Evolutionary conservation across 2,888 invertebrate genomes (phyloP), one percentile per base, ranked within the genome.

Genomic region (Anoncus sp.): DNA sequence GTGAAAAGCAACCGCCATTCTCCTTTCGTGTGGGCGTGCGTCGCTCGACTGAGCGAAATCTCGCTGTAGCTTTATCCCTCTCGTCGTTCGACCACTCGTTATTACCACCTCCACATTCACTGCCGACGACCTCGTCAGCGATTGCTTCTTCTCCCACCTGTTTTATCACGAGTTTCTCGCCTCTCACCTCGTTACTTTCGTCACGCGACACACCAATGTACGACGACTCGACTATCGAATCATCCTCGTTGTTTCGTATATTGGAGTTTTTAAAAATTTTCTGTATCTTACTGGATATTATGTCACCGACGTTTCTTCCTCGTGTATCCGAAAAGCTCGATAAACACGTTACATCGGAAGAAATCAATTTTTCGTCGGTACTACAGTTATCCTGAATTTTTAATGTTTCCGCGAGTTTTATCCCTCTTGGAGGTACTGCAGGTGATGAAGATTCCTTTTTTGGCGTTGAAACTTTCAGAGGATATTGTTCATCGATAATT

Each of bases 181-280:
- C 81, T 69, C 84, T 84, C 69, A 76, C 77, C 79, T 67, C 62
- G 55, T 45, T 62, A 45, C 79, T 66, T 60, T 75, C 67, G 76
- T 81, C 70, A 47, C 88, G 66, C 76, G 67, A 77, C 77, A 63
- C n/a, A n/a, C n/a, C n/a, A n/a, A n/a, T n/a, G n/a, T n/a, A 35
- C 92, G 92, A 83, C 93, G 43, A 88, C 92, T 92, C 92, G 92
- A 92, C 85, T 92, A 92, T 88, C 93, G 87, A 92, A 90, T 92
- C 67, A 35, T 67, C 92, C 88, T 91, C 92, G 75, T 82, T 84
- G 83, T 88, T 53, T 22, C 49, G 27, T 4, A 43, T 10, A 40
- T 14, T 35, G n/a, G 72, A 45, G 66, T 81, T 84, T 79, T 84
- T 85, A 74, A 86, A 87, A 59, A 85, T 87, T 80, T 88, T 87